These are phyloP conservation scores for Penaeus chinensis DNA, from an alignment of 1,140 invertebrate species.

Conservation along the genomic window DNA sequence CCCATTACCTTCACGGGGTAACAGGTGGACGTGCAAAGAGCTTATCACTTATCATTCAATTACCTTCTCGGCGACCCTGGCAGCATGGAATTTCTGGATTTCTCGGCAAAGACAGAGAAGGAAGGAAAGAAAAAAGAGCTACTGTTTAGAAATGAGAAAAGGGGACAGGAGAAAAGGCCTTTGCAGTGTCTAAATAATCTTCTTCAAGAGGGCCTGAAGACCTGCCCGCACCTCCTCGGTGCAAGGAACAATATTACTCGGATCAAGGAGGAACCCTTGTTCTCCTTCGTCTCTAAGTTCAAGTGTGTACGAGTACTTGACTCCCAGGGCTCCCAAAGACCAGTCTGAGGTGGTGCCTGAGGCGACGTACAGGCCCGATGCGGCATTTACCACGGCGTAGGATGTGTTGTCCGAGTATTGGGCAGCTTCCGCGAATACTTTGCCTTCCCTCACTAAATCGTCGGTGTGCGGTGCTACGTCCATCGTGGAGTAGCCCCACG, in stretches of 20 bases:
- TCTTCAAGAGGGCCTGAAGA: conserved; percentile 15
- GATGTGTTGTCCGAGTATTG: conserved; percentile 25
- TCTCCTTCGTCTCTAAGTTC: conserved; percentile 81
- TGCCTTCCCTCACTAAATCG: conserved; percentile 36
- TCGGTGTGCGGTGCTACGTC: conserved; percentile 45
- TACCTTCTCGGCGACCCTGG: too few relatives aligned
- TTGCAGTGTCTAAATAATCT: too few relatives aligned
- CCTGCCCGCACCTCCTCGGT: conserved; percentile 81
- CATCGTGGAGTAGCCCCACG: conserved; percentile 81
- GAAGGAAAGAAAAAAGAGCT: too few relatives aligned
- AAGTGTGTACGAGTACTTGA: conserved; percentile 90
- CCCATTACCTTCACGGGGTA: too few relatives aligned
- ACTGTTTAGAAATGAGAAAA: too few relatives aligned
- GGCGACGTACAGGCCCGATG: conserved; percentile 64
- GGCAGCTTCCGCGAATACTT: conserved; percentile 52
- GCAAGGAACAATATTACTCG: conserved; percentile 77
- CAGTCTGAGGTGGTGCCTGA: conserved; percentile 71
- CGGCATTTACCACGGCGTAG: conserved; percentile 53
- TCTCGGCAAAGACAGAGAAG: too few relatives aligned
- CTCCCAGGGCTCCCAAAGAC: conserved; percentile 76
- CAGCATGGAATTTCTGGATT: too few relatives aligned
- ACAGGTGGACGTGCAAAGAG: too few relatives aligned
- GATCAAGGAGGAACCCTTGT: conserved; percentile 81
- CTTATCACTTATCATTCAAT: too few relatives aligned
- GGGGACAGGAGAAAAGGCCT: too few relatives aligned